phyloP scores from a whole-genome alignment of 2,888 invertebrate genomes.

The Brachynemurus nebulosus region DNA sequence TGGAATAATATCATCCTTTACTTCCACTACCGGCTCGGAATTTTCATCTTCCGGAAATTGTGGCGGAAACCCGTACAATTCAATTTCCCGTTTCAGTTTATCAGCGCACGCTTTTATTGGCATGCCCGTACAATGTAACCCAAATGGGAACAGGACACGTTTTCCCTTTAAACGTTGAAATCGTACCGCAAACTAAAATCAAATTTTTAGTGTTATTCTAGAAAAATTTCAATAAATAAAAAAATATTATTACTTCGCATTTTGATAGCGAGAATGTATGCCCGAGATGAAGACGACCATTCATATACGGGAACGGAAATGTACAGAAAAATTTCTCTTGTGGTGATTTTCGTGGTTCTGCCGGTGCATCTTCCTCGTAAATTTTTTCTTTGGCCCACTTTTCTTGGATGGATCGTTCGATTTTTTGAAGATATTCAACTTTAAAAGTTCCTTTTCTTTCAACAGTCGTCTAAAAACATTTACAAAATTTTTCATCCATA shows the following conservation, averaged over 20 bases:
- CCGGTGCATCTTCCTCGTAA: conserved; percentile 73
- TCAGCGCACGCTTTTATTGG: conserved; percentile 99
- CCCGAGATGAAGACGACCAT: conserved; percentile 93
- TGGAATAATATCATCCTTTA: conserved; percentile 43
- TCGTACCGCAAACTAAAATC: conserved; percentile 69
- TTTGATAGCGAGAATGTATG: conserved; percentile 96
- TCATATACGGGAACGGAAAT: conserved; percentile 99
- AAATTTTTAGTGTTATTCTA: conserved; percentile 3
- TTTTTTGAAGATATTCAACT: conserved; percentile 79
- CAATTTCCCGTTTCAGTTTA: conserved; percentile 88
- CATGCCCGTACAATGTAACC: conserved; percentile 99
- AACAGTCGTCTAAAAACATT: conserved; percentile 22
- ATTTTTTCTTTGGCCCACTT: conserved; percentile 71
- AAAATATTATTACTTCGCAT: conserved; percentile 76
- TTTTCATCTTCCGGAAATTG: conserved; percentile 57
- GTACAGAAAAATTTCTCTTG: conserved; percentile 83
- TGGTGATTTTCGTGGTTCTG: conserved; percentile 35
- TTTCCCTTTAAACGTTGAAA: conserved; percentile 88
- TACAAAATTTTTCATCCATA: too few relatives aligned
- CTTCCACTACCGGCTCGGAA: conserved; percentile 33
- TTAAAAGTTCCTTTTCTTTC: conserved; percentile 93
- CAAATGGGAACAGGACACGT: conserved; percentile 89
- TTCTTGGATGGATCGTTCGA: conserved; percentile 74
- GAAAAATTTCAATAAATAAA: background rate
- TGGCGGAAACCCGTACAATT: conserved; percentile 84